phyloP scores from a whole-genome alignment of 1,140 invertebrate species.

The Trichoplusia ni region DNA sequence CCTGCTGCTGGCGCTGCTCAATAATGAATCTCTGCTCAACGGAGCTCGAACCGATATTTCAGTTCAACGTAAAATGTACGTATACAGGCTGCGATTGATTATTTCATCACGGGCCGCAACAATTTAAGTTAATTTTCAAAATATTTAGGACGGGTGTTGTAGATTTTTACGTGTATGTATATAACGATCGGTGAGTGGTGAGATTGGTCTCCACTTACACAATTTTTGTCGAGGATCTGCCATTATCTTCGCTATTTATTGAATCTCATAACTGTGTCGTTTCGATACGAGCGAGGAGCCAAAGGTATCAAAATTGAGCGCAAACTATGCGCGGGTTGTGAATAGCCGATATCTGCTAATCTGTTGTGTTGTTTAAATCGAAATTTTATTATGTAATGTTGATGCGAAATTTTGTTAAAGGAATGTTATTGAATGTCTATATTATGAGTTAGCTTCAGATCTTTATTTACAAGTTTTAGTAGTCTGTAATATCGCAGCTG shows the following conservation, averaged over 20 bases:
- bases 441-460: slow-evolving; percentile 31
- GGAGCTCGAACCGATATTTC: not conserved
- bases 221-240: slow-evolving; percentile 32
- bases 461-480: slow-evolving; percentile 38
- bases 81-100: not conserved
- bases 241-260: slow-evolving; percentile 23
- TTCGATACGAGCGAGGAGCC: slow-evolving; percentile 44
- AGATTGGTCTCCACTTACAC: slow-evolving; percentile 36
- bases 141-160: slow-evolving; percentile 9
- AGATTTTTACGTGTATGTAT: slow-evolving; percentile 33
- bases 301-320: slow-evolving; percentile 57
- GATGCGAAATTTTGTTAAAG: slow-evolving; percentile 56
- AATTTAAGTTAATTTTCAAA: slow-evolving; percentile 11
- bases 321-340: slow-evolving; percentile 50
- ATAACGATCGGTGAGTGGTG: slow-evolving; percentile 28
- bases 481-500: slow-evolving; percentile 36
- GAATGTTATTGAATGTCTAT: slow-evolving; percentile 54
- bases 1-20: not conserved
- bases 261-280: slow-evolving; percentile 6
- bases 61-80: not conserved
- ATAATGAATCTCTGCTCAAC: not conserved
- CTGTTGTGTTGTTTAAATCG: slow-evolving; percentile 71
- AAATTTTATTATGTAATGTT: slow-evolving; percentile 75
- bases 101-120: not conserved
- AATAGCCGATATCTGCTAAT: slow-evolving; percentile 49